These are phyloP conservation scores for Amblyopsis hoosieri DNA, from an alignment of 2,797 vertebrate genomes.

Conservation along the genomic window DNA sequence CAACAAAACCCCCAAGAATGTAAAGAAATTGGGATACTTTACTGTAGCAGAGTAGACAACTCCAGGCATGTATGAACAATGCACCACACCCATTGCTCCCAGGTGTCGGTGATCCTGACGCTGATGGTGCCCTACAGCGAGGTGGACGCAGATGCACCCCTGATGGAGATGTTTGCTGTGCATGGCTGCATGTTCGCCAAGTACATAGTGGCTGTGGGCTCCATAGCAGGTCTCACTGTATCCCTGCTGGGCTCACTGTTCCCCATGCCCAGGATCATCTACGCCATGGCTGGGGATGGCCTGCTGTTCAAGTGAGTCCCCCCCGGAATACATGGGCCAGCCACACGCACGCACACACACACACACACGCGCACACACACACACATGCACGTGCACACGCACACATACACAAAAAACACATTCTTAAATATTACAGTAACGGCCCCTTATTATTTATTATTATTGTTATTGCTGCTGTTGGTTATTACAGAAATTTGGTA, in stretches of 20 bases:
- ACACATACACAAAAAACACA: too few species aligned
- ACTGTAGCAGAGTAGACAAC: too few species aligned
- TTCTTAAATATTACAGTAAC: too few species aligned
- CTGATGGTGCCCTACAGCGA: constrained; percentile 93
- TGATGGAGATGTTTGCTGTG: constrained; percentile 96
- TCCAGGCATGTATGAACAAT: background rate
- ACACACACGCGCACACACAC: background rate
- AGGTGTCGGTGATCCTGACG: constrained; percentile 96
- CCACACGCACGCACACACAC: background rate
- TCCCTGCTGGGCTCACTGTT: constrained; percentile 95
- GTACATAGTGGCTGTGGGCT: constrained; percentile 93
- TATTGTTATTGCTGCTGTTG: too few species aligned
- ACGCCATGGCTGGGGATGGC: constrained; percentile 96
- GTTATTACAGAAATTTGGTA: too few species aligned
- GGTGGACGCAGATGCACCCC: constrained; percentile 91
- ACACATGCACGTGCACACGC: too few species aligned
- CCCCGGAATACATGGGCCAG: background rate
- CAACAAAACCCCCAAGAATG: too few species aligned
- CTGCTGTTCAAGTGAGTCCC: constrained; percentile 91
- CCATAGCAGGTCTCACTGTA: constrained; percentile 91
- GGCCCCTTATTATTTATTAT: too few species aligned
- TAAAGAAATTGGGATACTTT: background rate
- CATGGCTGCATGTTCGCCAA: constrained; percentile 92
- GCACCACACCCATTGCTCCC: constrained; percentile 5
- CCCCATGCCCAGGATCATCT: constrained; percentile 96